phyloP scores from a whole-genome alignment of 2,797 vertebrate genomes.

The Chrosomus eos region DNA sequence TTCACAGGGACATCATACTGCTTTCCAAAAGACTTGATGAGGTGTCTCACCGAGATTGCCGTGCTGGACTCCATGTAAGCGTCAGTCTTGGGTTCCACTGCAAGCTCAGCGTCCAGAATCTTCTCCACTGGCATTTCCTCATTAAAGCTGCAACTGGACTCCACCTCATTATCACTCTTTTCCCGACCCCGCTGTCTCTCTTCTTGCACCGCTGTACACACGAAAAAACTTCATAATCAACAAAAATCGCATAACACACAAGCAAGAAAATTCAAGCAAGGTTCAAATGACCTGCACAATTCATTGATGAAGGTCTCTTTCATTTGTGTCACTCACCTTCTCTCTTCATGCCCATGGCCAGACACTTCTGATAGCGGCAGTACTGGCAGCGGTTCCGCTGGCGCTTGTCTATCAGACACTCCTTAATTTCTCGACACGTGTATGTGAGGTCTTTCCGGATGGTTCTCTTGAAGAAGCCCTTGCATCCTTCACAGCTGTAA shows the following conservation, averaged over 20 bases:
- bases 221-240: background rate
- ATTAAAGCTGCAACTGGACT: conserved; percentile 71
- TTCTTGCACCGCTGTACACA: conserved; percentile 82
- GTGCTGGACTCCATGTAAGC: conserved; percentile 73
- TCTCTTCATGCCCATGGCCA: conserved; percentile 96
- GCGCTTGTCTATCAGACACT: conserved; percentile 94
- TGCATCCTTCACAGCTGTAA: conserved; percentile 96
- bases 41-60: conserved; percentile 75
- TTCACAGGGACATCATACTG: background rate
- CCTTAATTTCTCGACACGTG: conserved; percentile 92
- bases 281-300: background rate
- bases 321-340: conserved; percentile 82
- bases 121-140: conserved; percentile 88
- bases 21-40: background rate
- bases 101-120: conserved; percentile 86
- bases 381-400: conserved; percentile 96
- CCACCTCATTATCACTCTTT: conserved; percentile 77
- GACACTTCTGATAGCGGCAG: conserved; percentile 94
- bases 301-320: background rate
- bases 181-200: conserved; percentile 85
- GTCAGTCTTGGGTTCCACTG: conserved; percentile 85
- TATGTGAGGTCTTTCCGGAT: conserved; percentile 95
- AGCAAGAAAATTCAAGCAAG: background rate
- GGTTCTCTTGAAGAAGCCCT: conserved; percentile 95
- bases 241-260: background rate